These are phyloP conservation scores for Cirrhinus molitorella DNA, from an alignment of 2,797 vertebrate species.

Conservation along the genomic window DNA sequence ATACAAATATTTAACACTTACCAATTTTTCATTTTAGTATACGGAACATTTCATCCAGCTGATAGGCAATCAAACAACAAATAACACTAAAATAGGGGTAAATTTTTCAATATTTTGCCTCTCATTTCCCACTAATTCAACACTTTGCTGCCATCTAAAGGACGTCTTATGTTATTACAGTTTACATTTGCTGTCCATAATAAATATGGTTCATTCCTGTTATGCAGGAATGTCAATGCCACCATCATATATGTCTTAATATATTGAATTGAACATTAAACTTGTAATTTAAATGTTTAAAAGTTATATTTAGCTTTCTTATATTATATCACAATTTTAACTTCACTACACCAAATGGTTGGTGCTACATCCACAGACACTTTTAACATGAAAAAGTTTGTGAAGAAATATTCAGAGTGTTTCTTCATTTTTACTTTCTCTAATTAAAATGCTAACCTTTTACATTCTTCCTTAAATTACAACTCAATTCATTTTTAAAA, in stretches of 20 bases:
- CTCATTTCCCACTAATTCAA: not conserved
- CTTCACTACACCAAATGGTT: not conserved
- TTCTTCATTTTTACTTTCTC: not conserved
- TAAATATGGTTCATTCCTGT: too few species aligned
- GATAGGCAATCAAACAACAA: not conserved
- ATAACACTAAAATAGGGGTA: not conserved
- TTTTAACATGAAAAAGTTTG: not conserved
- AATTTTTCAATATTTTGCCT: not conserved
- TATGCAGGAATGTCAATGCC: not conserved
- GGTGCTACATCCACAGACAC: not conserved
- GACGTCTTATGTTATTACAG: not conserved
- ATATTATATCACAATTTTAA: not conserved
- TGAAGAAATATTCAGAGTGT: too few species aligned
- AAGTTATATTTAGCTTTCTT: not conserved
- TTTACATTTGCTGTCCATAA: not conserved
- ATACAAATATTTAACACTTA: not conserved
- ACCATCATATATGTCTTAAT: not conserved
- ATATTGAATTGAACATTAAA: not conserved
- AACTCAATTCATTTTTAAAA: not conserved
- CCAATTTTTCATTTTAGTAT: not conserved
- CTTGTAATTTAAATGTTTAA: not conserved
- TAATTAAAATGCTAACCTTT: not conserved
- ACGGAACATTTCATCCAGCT: not conserved
- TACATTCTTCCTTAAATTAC: not conserved
- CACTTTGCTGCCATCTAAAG: not conserved